phyloP scores from a whole-genome alignment of 2,888 invertebrate species.

The Leptura quadrifasciata region DNA sequence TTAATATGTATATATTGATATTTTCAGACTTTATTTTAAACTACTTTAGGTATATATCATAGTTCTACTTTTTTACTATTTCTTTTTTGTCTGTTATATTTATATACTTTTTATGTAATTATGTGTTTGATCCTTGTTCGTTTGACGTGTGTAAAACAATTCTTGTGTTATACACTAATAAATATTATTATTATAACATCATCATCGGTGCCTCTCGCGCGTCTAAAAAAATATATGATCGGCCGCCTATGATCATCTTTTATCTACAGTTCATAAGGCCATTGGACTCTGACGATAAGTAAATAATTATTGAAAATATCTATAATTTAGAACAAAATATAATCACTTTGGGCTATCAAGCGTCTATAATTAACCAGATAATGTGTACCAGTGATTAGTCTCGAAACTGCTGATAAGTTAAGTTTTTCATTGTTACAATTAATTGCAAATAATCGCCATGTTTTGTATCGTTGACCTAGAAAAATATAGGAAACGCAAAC shows the following conservation, averaged over 20 bases:
- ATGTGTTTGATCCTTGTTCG: too few relatives aligned
- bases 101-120: too few relatives aligned
- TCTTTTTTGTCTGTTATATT: too few relatives aligned
- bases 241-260: constrained; percentile 8
- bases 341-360: not conserved
- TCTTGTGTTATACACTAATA: too few relatives aligned
- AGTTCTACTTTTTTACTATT: too few relatives aligned
- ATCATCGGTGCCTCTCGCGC: not conserved
- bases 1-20: too few relatives aligned
- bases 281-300: constrained; percentile 31
- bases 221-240: constrained; percentile 9
- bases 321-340: constrained; percentile 1
- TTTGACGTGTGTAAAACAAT: too few relatives aligned
- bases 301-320: constrained; percentile 11
- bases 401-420: not conserved
- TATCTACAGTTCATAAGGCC: constrained; percentile 34
- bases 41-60: too few relatives aligned
- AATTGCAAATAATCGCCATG: not conserved
- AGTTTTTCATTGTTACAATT: not conserved
- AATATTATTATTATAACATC: not conserved
- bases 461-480: not conserved
- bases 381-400: not conserved
- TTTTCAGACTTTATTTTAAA: too few relatives aligned
- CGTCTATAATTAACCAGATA: constrained; percentile 10
- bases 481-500: not conserved